Evolutionary conservation across 2,888 invertebrate genomes (phyloP), one percentile per base, ranked within the genome.

Genomic region (Atherix ibis): DNA sequence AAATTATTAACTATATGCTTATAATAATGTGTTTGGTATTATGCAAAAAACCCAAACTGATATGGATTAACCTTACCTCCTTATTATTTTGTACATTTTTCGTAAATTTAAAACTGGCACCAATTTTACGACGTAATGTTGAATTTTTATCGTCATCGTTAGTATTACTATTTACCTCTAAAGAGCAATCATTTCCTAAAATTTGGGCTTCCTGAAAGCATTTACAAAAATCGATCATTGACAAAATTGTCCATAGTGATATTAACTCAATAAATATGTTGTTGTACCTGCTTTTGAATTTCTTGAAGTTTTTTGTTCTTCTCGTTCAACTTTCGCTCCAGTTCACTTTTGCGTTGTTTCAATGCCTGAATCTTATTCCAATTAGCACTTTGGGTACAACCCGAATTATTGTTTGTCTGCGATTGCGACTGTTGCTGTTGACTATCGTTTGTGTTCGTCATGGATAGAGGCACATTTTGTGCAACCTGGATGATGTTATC

Each of bases 301-400:
- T 61, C 58, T 30, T 58, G 57, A 37, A 59, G 40, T 4, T 58
- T 43, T 52, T 54, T 53, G 38, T 52, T 58, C 41, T 60, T 61
- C 32, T 61, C 61, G 34, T 51, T 56, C 0, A 61, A 39, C n/a
- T 55, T 43, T 39, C 53, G 54, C 35, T 61, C 61, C 30, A 61
- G 41, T 15, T 52, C 49, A 15, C 46, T 44, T 38, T 60, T 61
- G 4, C 58, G 51, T 35, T 53, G 49, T 38, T 58, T 57, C 34
- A 61, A 40, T 3, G 48, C 48, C 32, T 58, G 54, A 3, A 47
- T 25, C 32, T 45, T 45, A 15, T n/a, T 38, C 33, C 38, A 40
- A 30, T 43, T 43, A 8, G 41, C 14, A 22, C 31, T 30, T 9
- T 34, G 22, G n/a, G n/a, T n/a, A n/a, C n/a, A n/a, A n/a, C n/a